Percentiles rank a stretch among this genome's conserved stretches.
Evolutionary conservation across 1,140 invertebrate species (phyloP).

Genomic region (Trichonephila clavata): DNA sequence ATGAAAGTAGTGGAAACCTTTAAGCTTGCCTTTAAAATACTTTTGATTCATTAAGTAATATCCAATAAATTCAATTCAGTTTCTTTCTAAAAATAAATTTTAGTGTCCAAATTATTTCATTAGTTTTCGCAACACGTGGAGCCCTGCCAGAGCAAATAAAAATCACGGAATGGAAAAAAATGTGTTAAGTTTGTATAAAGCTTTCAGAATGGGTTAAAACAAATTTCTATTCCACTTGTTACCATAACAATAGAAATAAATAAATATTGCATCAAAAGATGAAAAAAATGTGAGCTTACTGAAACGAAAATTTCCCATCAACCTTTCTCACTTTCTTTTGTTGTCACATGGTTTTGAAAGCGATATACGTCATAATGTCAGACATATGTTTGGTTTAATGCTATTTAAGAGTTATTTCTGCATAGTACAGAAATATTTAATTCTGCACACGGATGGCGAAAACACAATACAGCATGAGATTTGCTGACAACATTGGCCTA

Average conservation of each 20-base stretch:
- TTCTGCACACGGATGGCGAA: neutral
- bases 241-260: constrained; percentile 48
- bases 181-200: neutral
- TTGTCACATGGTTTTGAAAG: neutral
- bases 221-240: constrained; percentile 19
- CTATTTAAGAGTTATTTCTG: constrained; percentile 5
- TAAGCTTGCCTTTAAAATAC: too few relatives aligned
- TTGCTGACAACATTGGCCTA: neutral
- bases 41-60: too few relatives aligned
- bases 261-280: neutral
- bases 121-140: constrained; percentile 2
- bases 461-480: neutral
- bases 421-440: neutral
- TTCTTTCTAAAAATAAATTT: neutral
- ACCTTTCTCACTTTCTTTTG: neutral
- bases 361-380: neutral
- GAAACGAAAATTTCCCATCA: constrained; percentile 26
- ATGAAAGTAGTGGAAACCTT: too few relatives aligned
- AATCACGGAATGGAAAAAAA: neutral
- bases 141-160: neutral
- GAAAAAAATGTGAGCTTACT: neutral
- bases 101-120: neutral
- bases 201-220: neutral
- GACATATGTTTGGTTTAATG: neutral
- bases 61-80: neutral